Percentiles rank a stretch among this genome's conserved stretches.
Conservation (phyloP, 2,888 invertebrate genomes). For the Mimumesa dahlbomi region DNA sequence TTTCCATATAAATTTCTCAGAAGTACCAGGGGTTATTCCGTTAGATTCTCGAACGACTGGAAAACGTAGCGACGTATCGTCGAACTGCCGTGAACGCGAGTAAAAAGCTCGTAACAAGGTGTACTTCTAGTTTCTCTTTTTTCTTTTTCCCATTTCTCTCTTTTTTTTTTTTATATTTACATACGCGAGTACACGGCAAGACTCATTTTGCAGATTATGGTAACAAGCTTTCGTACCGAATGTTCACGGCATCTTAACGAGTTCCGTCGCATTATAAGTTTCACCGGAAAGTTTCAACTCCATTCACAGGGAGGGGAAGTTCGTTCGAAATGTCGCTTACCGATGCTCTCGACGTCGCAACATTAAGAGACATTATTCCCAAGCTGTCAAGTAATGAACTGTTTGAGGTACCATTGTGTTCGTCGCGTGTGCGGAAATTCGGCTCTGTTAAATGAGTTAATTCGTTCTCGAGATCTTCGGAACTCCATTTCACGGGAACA, state of each 20-base stretch:
- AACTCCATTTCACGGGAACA: neutral
- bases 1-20: too few species aligned
- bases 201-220: slow-evolving; percentile 59
- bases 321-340: slow-evolving; percentile 54
- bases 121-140: too few species aligned
- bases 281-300: slow-evolving; percentile 55
- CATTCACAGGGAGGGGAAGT: slow-evolving; percentile 40
- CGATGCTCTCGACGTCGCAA: slow-evolving; percentile 46
- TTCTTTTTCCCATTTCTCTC: too few species aligned
- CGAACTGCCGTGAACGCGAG: neutral
- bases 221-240: slow-evolving; percentile 61
- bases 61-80: too few species aligned
- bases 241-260: slow-evolving; percentile 66
- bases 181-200: slow-evolving; percentile 18
- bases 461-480: slow-evolving; percentile 22
- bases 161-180: slow-evolving; percentile 39
- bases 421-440: slow-evolving; percentile 27
- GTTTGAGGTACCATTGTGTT: slow-evolving; percentile 40
- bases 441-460: slow-evolving; percentile 50
- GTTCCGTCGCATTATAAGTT: slow-evolving; percentile 60
- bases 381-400: slow-evolving; percentile 43
- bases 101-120: neutral
- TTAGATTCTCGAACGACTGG: too few species aligned
- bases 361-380: slow-evolving; percentile 60
- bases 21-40: too few species aligned